Base-by-base conservation (phyloP, 2,113 vertebrate genomes). In the Paradoxurus hermaphroditus region DNA sequence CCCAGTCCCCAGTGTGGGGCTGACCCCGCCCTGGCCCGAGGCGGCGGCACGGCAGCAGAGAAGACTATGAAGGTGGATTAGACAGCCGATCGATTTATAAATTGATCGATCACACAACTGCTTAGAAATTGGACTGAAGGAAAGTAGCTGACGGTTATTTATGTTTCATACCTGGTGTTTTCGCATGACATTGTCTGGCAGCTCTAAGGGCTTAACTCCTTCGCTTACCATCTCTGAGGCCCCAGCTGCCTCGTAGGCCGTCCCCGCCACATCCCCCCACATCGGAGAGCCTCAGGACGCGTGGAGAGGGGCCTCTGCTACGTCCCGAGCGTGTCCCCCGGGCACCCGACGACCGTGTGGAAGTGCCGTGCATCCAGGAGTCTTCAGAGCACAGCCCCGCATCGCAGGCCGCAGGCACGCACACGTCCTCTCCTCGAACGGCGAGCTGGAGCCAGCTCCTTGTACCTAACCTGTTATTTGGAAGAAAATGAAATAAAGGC, bases 61-160 rank as follows among this genome's bases (percentile, higher is more conserved):
- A 92, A 84, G 91, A 46, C 83, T 3, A 44, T 77, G 5, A 81
- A 96, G 90, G 94, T 85, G 95, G 82, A 89, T 91, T 49, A 94
- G 94, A 96, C 86, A 87, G 92, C 31, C 31, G 0, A 89, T 98
- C 87, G 4, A 96, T 96, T 62, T 92, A 49, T 97, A 97, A 97
- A 94, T 78, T 94, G 97, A 98, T 97, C 79, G 4, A 92, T 98
- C 91, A 86, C 95, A 82, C 93, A 95, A 95, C 96, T 97, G 97
- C 96, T 86, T 93, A 96, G 95, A 97, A 97, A 97, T 90, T 90
- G 95, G 91, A 90, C 62, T 93, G 97, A 97, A 97, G 90, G 96
- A 97, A 92, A 96, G 90, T 83, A 82, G 90, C 97, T 92, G 84
- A 90, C 95, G 88, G 41, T 96, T 97, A 91, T 56, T 97, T 97